Base-by-base conservation (phyloP, 2,113 vertebrate genomes). In the Prionailurus viverrinus region DNA sequence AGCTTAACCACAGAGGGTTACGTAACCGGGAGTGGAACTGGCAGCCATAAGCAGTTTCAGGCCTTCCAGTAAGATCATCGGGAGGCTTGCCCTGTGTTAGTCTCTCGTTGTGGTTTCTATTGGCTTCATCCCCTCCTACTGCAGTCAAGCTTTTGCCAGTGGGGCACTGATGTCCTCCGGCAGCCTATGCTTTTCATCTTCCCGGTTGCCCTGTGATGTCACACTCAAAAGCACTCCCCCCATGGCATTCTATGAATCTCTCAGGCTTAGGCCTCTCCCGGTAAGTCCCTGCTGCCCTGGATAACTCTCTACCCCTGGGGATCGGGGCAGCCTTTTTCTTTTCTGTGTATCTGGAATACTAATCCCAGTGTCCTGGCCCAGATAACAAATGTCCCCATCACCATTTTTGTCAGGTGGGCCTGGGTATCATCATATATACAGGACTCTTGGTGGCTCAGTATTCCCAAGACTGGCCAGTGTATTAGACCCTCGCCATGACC, bases 401-500 rank as follows among this genome's bases (percentile, higher is more conserved):
- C 12, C 39, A 61, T 89, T 89, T 89, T 13, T 84, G 79, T 80
- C 19, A 68, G 39, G 29, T n/a, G 41, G 65, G 18, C 18, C 51
- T 69, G 48, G 39, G n/a, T 76, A 6, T 29, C 16, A n/a, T 51
- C 16, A 31, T 58, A 71, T 10, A 71, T 7, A n/a, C 1, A 80
- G 27, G 15, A 41, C 51, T 74, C 63, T 39, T 51, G 63, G 76
- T 94, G n/a, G 69, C 36, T 7, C 33, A 80, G 41, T 53, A 36
- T 86, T 63, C 51, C 27, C 21, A 7, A 31, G 36, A 41, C 0
- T 29, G 7, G 53, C 36, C 48, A 41, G 10, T 3, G 3, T 13
- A 11, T 10, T 55, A 53, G 31, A 8, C 65, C 55, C 45, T 31
- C 4, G 8, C 18, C 0, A 0, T 12, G 6, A 21, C 31, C 31